Conservation (phyloP, 2,888 invertebrate genomes). For the Nysson spinosus region DNA sequence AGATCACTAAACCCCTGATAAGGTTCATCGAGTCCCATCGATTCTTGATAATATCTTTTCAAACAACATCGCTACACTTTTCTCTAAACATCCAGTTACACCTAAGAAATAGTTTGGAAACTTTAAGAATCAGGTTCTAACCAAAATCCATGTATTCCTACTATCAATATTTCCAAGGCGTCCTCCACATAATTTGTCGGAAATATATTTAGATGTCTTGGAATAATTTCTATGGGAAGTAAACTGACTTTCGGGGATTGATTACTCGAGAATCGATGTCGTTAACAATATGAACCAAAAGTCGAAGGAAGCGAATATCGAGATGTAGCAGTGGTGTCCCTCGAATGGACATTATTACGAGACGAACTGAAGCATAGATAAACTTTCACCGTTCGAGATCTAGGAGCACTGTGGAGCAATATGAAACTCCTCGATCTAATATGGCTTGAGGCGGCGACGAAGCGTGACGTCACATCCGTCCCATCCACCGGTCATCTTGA, state of each 20-base stretch:
- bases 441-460: constrained; percentile 76
- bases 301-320: constrained; percentile 24
- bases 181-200: too few relatives aligned
- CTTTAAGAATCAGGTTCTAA: too few relatives aligned
- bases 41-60: too few relatives aligned
- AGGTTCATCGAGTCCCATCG: too few relatives aligned
- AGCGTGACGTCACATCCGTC: constrained; percentile 76
- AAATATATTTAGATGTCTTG: too few relatives aligned
- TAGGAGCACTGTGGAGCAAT: constrained; percentile 66
- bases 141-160: too few relatives aligned
- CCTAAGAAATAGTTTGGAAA: too few relatives aligned
- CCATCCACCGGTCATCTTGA: constrained; percentile 75
- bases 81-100: too few relatives aligned
- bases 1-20: too few relatives aligned
- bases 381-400: constrained; percentile 57
- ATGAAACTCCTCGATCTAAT: constrained; percentile 76
- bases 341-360: constrained; percentile 70
- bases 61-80: too few relatives aligned
- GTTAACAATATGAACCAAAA: constrained; percentile 51
- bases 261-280: constrained; percentile 46
- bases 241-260: constrained; percentile 24
- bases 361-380: constrained; percentile 68
- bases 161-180: too few relatives aligned
- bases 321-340: constrained; percentile 7
- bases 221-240: too few relatives aligned